Conservation (phyloP, 2,113 vertebrate genomes). For the Pica pica region DNA sequence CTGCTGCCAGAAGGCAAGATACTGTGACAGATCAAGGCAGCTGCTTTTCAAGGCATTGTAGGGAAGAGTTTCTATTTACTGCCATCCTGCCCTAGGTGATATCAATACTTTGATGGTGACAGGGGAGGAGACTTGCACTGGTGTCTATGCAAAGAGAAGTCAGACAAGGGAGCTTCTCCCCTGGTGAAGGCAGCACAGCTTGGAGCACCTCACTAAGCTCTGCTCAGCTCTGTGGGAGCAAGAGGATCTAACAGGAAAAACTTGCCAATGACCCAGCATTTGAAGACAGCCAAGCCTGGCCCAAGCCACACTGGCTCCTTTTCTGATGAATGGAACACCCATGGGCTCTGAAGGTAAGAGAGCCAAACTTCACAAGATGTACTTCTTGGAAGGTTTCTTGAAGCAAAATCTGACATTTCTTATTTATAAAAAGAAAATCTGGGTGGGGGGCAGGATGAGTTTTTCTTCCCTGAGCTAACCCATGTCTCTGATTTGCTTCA, state of each 20-base stretch:
- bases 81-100: neutral
- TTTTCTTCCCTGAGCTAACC: neutral
- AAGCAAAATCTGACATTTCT: slow-evolving; percentile 4
- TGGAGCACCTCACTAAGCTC: neutral
- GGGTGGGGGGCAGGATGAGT: neutral
- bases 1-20: neutral
- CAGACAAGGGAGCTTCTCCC: neutral
- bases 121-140: neutral
- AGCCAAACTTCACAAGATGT: neutral
- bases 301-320: neutral
- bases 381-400: neutral
- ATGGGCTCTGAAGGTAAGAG: neutral
- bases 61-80: neutral
- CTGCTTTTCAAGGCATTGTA: neutral
- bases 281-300: neutral
- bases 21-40: neutral
- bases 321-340: neutral
- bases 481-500: slow-evolving; percentile 16
- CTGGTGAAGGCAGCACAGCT: neutral
- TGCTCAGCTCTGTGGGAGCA: neutral
- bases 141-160: neutral
- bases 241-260: neutral
- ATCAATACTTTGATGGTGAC: neutral
- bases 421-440: neutral
- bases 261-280: neutral